Conservation (phyloP, 1,140 invertebrate genomes). For the Anagrus nilaparvatae region DNA sequence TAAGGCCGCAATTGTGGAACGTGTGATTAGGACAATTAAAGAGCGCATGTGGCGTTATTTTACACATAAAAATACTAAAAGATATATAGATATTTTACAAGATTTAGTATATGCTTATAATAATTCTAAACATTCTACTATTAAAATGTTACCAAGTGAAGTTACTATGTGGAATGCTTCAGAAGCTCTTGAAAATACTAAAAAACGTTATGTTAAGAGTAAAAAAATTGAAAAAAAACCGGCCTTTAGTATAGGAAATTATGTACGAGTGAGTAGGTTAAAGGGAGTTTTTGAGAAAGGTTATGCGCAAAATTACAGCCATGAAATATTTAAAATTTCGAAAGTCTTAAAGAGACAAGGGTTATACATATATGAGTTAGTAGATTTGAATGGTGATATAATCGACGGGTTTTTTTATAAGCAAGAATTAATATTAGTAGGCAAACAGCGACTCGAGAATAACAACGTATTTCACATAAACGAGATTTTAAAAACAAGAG, state of each 20-base stretch:
- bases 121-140: constrained; percentile 12
- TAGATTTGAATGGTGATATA: not conserved
- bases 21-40: constrained; percentile 19
- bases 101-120: constrained; percentile 14
- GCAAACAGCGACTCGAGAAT: not conserved
- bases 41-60: constrained; percentile 20
- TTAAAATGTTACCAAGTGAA: constrained; percentile 6
- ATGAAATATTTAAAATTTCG: not conserved
- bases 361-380: not conserved
- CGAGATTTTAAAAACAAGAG: not conserved
- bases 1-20: constrained; percentile 19
- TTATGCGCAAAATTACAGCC: constrained; percentile 7
- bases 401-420: constrained; percentile 6
- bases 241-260: not conserved
- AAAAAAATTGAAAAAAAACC: not conserved
- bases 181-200: constrained; percentile 5
- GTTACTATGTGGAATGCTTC: constrained; percentile 10
- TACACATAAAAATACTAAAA: constrained; percentile 9
- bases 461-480: no score
- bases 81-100: constrained; percentile 18
- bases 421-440: not conserved
- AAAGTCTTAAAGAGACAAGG: not conserved
- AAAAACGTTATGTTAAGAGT: constrained; percentile 8
- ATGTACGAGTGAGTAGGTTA: constrained; percentile 2
- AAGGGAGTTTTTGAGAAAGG: constrained; percentile 12